These are phyloP conservation scores for Choloepus hoffmanni DNA, from an alignment of 2,113 vertebrate genomes.

Conservation along the genomic window DNA sequence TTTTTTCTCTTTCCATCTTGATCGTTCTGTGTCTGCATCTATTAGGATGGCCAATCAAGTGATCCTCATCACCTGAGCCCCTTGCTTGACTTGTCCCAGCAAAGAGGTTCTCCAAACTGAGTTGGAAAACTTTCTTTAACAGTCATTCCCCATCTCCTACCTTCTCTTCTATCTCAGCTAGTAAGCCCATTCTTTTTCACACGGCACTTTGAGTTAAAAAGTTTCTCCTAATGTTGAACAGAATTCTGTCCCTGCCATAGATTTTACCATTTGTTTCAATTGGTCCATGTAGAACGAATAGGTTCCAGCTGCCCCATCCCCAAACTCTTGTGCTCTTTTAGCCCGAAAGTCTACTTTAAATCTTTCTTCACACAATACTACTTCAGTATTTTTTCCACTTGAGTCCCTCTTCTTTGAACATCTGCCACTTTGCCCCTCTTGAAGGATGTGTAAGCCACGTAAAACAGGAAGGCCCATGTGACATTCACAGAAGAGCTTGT, in stretches of 20 bases:
- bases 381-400: neutral
- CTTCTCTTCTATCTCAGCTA: neutral
- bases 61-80: neutral
- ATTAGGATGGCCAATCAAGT: neutral
- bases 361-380: neutral
- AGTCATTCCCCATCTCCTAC: neutral
- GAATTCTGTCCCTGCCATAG: neutral
- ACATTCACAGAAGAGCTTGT: neutral
- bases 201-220: neutral
- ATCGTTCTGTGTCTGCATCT: neutral
- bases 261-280: constrained; percentile 22
- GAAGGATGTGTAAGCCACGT: neutral
- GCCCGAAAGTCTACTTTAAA: neutral
- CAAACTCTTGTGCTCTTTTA: neutral
- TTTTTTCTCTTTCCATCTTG: neutral
- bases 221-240: neutral
- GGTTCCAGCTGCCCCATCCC: neutral
- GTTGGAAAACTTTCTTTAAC: neutral
- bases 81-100: neutral
- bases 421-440: neutral
- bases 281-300: neutral
- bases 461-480: neutral
- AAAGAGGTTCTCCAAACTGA: neutral
- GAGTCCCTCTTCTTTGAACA: neutral
- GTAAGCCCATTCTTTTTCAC: neutral